Percentiles rank a stretch among this genome's conserved stretches.
These are phyloP conservation scores for Myxocyprinus asiaticus DNA, from an alignment of 2,113 vertebrate species.

Conservation along the genomic window DNA sequence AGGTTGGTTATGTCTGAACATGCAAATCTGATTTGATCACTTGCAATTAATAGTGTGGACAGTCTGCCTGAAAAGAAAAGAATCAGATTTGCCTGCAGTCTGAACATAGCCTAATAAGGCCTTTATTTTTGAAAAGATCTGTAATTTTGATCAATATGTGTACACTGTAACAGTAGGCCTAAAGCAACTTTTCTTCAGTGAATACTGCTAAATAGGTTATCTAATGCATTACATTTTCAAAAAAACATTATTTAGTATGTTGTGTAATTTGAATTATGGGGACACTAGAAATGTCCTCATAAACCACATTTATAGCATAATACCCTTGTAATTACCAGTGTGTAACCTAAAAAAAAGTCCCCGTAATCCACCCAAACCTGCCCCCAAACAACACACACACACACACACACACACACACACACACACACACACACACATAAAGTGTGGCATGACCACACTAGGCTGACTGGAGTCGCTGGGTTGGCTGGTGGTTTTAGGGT, in stretches of 20 bases:
- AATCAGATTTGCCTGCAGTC: not conserved
- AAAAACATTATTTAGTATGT: too few species aligned
- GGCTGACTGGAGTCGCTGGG: slow-evolving; percentile 55
- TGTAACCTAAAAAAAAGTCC: too few species aligned
- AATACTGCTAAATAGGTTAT: slow-evolving; percentile 21
- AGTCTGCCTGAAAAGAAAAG: too few species aligned
- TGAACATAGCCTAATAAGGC: not conserved
- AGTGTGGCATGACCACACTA: slow-evolving; percentile 49
- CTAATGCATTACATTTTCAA: slow-evolving; percentile 13
- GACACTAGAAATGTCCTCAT: too few species aligned
- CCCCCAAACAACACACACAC: too few species aligned
- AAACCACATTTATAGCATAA: too few species aligned
- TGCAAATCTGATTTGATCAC: too few species aligned
- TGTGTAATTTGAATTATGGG: too few species aligned
- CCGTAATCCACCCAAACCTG: too few species aligned
- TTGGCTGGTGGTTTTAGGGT: slow-evolving; percentile 50
- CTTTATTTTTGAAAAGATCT: not conserved
- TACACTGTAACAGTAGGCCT: not conserved
- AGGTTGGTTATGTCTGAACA: too few species aligned
- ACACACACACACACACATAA: slow-evolving; percentile 13
- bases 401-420: slow-evolving; percentile 5
- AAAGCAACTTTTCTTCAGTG: not conserved
- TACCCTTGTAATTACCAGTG: too few species aligned
- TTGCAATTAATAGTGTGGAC: too few species aligned
- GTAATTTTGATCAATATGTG: not conserved